These are phyloP conservation scores for Recurvirostra avosetta DNA, from an alignment of 2,113 vertebrate species.

Conservation along the genomic window DNA sequence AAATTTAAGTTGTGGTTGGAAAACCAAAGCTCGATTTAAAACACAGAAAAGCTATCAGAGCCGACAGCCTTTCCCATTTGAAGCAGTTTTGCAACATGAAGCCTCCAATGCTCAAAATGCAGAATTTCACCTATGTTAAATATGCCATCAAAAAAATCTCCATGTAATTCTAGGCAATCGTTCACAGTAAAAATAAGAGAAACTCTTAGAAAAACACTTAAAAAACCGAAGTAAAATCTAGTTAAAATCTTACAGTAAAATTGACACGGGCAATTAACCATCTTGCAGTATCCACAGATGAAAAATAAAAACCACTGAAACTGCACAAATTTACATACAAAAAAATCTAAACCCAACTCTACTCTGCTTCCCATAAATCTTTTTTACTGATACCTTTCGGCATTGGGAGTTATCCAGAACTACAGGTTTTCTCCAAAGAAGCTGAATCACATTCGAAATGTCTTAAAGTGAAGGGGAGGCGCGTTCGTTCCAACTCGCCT, in stretches of 20 bases:
- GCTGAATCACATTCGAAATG: not conserved
- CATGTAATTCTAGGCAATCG: not conserved
- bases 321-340: not conserved
- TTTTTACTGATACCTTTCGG: not conserved
- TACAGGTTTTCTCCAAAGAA: not conserved
- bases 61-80: not conserved
- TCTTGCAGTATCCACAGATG: not conserved
- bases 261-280: not conserved
- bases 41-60: not conserved
- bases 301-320: constrained; percentile 30
- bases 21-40: not conserved
- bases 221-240: constrained; percentile 26
- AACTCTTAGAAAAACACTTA: constrained; percentile 41
- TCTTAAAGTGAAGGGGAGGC: not conserved
- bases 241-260: constrained; percentile 36
- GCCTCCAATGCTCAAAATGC: constrained; percentile 28
- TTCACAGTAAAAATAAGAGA: constrained; percentile 53
- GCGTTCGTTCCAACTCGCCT: fast-evolving
- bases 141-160: not conserved
- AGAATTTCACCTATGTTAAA: not conserved
- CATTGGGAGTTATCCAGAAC: not conserved
- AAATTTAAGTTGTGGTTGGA: not conserved
- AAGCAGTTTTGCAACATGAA: not conserved
- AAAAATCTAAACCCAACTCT: not conserved
- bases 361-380: not conserved